These are phyloP conservation scores for Agelas oroides DNA, from an alignment of 37 sponge, comb jelly and placozoan genomes.

Conservation along the genomic window DNA sequence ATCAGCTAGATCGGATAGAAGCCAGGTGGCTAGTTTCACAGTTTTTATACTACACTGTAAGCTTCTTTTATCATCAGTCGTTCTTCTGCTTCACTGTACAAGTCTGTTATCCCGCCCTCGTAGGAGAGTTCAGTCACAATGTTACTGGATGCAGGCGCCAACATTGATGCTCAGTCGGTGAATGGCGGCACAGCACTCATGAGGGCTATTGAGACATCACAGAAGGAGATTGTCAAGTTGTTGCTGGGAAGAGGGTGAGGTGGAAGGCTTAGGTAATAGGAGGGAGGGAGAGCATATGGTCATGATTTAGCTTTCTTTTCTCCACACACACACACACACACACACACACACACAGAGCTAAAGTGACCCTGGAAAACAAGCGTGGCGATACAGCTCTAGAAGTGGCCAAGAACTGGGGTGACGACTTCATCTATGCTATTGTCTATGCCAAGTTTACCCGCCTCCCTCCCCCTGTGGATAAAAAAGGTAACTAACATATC, in stretches of 20 bases:
- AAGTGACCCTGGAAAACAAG: conserved; percentile 73
- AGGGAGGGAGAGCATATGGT: too few relatives aligned
- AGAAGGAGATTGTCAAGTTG: conserved; percentile 76
- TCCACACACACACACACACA: too few relatives aligned
- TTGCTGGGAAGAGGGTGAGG: conserved; percentile 88
- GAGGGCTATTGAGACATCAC: conserved; percentile 95
- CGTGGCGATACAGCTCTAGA: conserved; percentile 80
- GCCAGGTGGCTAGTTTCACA: too few relatives aligned
- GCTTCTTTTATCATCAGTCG: background rate
- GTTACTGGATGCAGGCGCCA: conserved; percentile 79
- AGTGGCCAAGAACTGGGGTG: conserved; percentile 86
- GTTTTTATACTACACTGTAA: too few relatives aligned
- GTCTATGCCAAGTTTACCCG: conserved; percentile 62
- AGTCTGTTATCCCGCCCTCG: too few relatives aligned
- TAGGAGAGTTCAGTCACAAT: conserved; percentile 74
- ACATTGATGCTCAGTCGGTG: conserved; percentile 87
- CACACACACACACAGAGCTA: conserved; percentile 58
- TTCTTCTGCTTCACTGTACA: background rate
- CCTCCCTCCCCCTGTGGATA: conserved; percentile 63
- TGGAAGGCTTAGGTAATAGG: too few relatives aligned
- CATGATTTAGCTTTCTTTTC: too few relatives aligned
- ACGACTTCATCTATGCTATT: conserved; percentile 79
- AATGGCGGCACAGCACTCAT: conserved; percentile 98
- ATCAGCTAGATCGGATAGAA: too few relatives aligned
- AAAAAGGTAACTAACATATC: conserved; percentile 83